Evolutionary conservation across 2,888 invertebrate species (phyloP), one percentile per base, ranked within the genome.

Genomic region (Perithous albicinctus): DNA sequence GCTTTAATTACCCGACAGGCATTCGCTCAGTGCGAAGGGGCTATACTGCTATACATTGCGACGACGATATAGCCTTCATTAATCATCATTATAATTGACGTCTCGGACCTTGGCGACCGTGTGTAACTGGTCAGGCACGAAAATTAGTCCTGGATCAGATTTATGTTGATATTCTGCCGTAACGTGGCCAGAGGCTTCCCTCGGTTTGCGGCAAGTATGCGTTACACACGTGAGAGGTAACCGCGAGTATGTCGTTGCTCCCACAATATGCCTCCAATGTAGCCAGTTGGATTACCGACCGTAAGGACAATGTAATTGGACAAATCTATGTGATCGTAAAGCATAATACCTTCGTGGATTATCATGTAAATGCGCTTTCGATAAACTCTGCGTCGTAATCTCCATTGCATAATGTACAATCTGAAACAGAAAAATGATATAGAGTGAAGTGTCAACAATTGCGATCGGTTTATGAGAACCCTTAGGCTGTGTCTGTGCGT

Each of bases 21-120:
- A 43, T 78, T 78, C 20, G n/a, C 54, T 69, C 63, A 51, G 77
- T 32, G 20, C 43, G 35, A 64, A 64, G 54, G 41, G 54, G 61
- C 67, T 4, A n/a, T n/a, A 26, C 32, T 32, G 10, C 5, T 20
- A 43, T 20, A 46, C 7, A n/a, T n/a, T 20, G 18, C 35, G 32
- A 43, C 15, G 43, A 29, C 41, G 51, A 54, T 29, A 54, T 29
- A n/a, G 70, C 26, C 41, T 70, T 70, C 78, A 54, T 78, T 64
- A 64, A 78, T 78, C 78, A 78, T 78, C 35, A 56, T 78, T 78
- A 78, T 78, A 78, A 78, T 78, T 78, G 78, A 64, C 78, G 46
- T 78, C 64, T 70, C 23, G 59, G 56, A 72, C 64, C 59, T 76
- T 69, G 69, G 69, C 41, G 69, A 70, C 59, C 51, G 43, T 69